Conservation (phyloP, 2,797 vertebrate species). For the Lophius americanus region DNA sequence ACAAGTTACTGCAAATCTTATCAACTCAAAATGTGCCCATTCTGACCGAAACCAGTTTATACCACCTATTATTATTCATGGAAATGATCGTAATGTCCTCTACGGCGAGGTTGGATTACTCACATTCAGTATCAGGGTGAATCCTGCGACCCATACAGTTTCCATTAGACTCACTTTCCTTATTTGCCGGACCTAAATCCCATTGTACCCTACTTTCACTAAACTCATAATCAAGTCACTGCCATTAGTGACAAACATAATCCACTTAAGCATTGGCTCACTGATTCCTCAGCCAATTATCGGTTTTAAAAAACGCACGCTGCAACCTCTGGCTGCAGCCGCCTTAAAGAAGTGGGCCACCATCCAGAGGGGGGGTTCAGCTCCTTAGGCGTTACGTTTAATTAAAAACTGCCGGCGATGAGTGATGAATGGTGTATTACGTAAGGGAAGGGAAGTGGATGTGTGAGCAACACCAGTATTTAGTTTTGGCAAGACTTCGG, state of each 20-base stretch:
- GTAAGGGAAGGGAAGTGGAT: conserved; percentile 27
- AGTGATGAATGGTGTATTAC: conserved; percentile 68
- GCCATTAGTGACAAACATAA: conserved; percentile 64
- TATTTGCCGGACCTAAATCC: conserved; percentile 27
- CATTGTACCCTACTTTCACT: conserved; percentile 45
- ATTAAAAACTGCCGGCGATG: conserved; percentile 76
- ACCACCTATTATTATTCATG: not conserved
- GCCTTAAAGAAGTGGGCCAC: conserved; percentile 42
- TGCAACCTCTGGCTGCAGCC: conserved; percentile 48
- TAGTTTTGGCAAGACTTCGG: conserved; percentile 36
- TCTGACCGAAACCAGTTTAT: not conserved
- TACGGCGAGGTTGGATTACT: conserved; percentile 6
- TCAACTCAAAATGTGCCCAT: no score
- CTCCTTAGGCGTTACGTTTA: conserved; percentile 65
- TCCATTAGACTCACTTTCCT: conserved; percentile 37
- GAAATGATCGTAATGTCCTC: not conserved
- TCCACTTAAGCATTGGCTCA: conserved; percentile 70
- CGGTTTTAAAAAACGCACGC: conserved; percentile 56
- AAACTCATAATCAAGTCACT: conserved; percentile 61
- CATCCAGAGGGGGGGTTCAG: conserved; percentile 43
- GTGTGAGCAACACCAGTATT: conserved; percentile 43
- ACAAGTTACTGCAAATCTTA: not conserved
- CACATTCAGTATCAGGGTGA: not conserved
- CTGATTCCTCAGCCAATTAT: conserved; percentile 71
- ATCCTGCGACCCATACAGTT: conserved; percentile 13